Percentiles rank a stretch among this genome's conserved stretches.
Conservation (phyloP, 2,888 invertebrate genomes). For the Hydroisotoma schaefferi region DNA sequence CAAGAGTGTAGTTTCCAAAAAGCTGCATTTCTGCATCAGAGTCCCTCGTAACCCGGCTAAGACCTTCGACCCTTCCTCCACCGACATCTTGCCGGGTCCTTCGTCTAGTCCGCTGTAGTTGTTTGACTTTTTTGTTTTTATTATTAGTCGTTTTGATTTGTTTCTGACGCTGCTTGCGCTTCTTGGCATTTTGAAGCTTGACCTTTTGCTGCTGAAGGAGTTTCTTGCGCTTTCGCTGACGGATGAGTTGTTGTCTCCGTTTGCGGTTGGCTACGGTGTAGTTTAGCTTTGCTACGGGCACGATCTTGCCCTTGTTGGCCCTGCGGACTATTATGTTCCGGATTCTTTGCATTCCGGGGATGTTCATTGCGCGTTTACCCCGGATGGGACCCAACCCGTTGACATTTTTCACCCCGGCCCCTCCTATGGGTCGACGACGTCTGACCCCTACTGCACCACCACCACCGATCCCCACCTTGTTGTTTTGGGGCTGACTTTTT, state of each 20-base stretch:
- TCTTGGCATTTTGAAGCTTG: constrained; percentile 10
- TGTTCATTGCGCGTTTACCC: neutral
- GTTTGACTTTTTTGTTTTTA: constrained; percentile 16
- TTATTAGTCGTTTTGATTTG: constrained; percentile 16
- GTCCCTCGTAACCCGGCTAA: constrained; percentile 39
- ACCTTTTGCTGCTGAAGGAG: constrained; percentile 15
- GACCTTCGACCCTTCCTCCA: constrained; percentile 45
- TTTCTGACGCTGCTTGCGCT: constrained; percentile 5
- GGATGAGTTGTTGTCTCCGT: constrained; percentile 15
- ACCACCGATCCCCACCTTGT: too few species aligned
- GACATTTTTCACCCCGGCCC: too few species aligned
- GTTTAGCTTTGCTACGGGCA: neutral
- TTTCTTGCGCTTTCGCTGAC: constrained; percentile 9
- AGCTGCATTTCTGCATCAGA: constrained; percentile 48
- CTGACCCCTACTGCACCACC: neutral
- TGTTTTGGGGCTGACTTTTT: too few species aligned
- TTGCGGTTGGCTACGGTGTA: too few species aligned
- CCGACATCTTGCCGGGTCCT: constrained; percentile 38
- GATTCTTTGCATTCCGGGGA: neutral
- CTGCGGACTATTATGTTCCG: neutral
- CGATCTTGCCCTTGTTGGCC: neutral
- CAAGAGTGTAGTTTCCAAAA: constrained; percentile 48
- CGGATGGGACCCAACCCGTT: neutral
- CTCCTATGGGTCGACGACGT: neutral
- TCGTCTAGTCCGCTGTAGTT: constrained; percentile 19